Evolutionary conservation across 2,888 invertebrate genomes (phyloP).

Genomic region (Glyphotaelius pellucidus): DNA sequence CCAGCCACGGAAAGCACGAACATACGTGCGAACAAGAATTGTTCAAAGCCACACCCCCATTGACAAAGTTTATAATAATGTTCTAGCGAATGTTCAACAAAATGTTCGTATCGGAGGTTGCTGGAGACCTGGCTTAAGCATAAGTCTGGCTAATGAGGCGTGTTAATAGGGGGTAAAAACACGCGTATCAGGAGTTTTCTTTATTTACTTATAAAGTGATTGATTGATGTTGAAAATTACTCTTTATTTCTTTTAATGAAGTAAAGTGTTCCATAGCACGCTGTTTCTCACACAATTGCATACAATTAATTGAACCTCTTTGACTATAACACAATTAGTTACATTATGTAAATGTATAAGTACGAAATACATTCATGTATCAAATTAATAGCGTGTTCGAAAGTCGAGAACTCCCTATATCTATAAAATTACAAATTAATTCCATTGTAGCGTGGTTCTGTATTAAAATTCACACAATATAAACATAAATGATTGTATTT

Average conservation of each 20-base stretch:
- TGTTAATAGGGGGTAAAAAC: background rate
- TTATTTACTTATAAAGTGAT: background rate
- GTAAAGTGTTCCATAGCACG: background rate
- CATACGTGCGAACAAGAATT: too few relatives aligned
- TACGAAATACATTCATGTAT: background rate
- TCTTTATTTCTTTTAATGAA: background rate
- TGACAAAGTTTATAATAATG: too few relatives aligned
- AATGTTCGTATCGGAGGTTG: too few relatives aligned
- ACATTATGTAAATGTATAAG: background rate
- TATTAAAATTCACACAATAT: background rate
- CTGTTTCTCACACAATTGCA: background rate
- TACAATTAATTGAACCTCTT: background rate
- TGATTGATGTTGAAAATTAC: background rate
- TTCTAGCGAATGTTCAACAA: too few relatives aligned
- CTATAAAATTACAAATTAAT: background rate
- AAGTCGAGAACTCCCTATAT: background rate
- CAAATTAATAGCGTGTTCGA: background rate
- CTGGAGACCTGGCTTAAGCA: too few relatives aligned
- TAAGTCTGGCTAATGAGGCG: background rate
- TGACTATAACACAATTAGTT: background rate
- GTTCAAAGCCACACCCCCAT: too few relatives aligned
- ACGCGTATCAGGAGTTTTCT: background rate
- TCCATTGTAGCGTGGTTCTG: background rate
- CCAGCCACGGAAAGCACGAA: too few relatives aligned
- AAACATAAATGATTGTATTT: background rate